Percentiles rank a stretch among this genome's conserved stretches.
These are phyloP conservation scores for Lerista edwardsae DNA, from an alignment of 2,797 vertebrate genomes.

Conservation along the genomic window DNA sequence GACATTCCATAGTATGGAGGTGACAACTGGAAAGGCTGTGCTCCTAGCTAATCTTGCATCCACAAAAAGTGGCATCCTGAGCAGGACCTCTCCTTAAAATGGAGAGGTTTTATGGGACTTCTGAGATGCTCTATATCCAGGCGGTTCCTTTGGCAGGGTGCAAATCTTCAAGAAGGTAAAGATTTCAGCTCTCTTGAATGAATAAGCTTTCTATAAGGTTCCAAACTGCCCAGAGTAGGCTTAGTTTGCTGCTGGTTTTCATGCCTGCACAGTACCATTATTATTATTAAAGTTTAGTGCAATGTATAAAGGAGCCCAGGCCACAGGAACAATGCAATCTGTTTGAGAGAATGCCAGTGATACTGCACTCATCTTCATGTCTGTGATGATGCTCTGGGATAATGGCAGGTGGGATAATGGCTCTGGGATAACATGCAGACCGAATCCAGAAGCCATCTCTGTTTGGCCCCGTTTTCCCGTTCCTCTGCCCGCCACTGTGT, in stretches of 20 bases:
- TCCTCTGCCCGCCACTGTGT: background rate
- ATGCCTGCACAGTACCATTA: background rate
- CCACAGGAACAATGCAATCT: constrained; percentile 17
- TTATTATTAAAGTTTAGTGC: background rate
- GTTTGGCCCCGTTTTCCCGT: constrained; percentile 59
- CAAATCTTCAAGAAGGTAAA: too few relatives aligned
- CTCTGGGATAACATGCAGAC: fast-evolving
- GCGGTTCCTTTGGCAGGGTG: too few relatives aligned
- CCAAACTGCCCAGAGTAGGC: background rate
- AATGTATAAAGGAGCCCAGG: background rate
- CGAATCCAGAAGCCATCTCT: constrained; percentile 74
- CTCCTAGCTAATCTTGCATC: too few relatives aligned
- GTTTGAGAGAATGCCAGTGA: constrained; percentile 34
- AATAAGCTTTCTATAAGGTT: too few relatives aligned
- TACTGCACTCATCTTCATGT: constrained; percentile 58
- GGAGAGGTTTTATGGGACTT: too few relatives aligned
- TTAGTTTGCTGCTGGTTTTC: constrained; percentile 28
- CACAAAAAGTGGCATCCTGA: too few relatives aligned
- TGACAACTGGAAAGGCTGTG: too few relatives aligned
- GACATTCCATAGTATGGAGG: too few relatives aligned
- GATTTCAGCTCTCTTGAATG: too few relatives aligned
- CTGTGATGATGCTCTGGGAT: constrained; percentile 50
- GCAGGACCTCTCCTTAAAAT: too few relatives aligned
- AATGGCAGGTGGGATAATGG: constrained; percentile 66
- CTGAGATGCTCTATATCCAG: too few relatives aligned